Base-by-base conservation (phyloP, 2,888 invertebrate genomes). In the Pristionchus japonicus region DNA sequence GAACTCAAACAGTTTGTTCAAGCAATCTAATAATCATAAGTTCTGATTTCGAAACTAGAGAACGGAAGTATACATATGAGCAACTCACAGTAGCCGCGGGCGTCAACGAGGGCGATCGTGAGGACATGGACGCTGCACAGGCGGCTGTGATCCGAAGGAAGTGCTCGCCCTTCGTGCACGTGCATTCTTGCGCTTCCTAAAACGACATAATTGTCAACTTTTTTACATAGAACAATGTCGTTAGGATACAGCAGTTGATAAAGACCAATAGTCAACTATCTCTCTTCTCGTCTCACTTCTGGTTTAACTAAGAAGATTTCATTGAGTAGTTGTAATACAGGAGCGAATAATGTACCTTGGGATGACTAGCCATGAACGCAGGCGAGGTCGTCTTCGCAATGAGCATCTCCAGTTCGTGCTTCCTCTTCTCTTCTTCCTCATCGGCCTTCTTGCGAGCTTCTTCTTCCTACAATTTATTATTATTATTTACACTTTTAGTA, bases 331-430 rank as follows among this genome's bases (percentile, higher is more conserved):
- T n/a, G n/a, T n/a, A n/a, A n/a, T n/a, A n/a, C n/a, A n/a, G n/a
- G n/a, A n/a, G n/a, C n/a, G n/a, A n/a, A n/a, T n/a, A n/a, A 57
- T 57, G 23, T n/a, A 47, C 77, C 82, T 85, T 85, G 1, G 86
- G 86, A 70, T 86, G 86, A 31, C 34, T 86, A 40, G 86, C 86
- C 86, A 86, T 67, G 83, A 91, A 91, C 0, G 91, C 90, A 15
- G 92, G 90, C 2, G 93, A 92, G 4, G 91, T 90, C 2, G 94
- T 93, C 89, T 92, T 93, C 7, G 92, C 93, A 27, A 94, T 90
- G 43, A 94, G 88, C 57, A 92, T 87, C 86, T 94, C 93, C 67
- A 94, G 88, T 74, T 94, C 94, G 37, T 89, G 82, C 57, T 93
- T 92, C 37, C 91, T 82, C 86, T 92, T 92, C 80, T 91, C 90